A percentile compares a stretch with the other conserved stretches of the same genome.
Conservation (phyloP, 1,140 invertebrate genomes). For the Atopsyche davidsoni region DNA sequence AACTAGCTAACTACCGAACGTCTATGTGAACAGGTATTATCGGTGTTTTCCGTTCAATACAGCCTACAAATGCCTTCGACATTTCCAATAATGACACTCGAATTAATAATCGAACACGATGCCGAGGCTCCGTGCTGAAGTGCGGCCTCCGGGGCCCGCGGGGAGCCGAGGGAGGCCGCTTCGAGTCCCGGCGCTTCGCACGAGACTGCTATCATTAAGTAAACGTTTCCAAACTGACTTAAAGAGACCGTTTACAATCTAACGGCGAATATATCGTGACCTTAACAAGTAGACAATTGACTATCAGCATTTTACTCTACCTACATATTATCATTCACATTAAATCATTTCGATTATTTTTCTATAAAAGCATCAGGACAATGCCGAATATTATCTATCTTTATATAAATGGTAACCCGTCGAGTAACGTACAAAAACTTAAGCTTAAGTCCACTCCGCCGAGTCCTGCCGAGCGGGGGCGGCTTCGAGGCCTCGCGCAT, state of each 20-base stretch:
- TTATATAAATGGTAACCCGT: constrained; percentile 27
- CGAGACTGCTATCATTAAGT: constrained; percentile 22
- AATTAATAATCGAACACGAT: too few relatives aligned
- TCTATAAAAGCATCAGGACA: constrained; percentile 23
- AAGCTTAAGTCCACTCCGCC: constrained; percentile 7
- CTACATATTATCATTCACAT: constrained; percentile 21
- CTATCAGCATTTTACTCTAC: constrained; percentile 30
- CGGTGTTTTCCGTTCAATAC: constrained; percentile 4
- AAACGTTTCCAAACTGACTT: constrained; percentile 7
- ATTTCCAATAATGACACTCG: background rate
- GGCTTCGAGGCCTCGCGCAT: background rate
- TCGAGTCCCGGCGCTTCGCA: too few relatives aligned
- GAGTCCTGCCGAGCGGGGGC: constrained; percentile 8
- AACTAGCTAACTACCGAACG: constrained; percentile 25
- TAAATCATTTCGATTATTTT: constrained; percentile 11
- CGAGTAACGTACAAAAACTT: constrained; percentile 27
- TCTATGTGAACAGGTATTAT: constrained; percentile 22
- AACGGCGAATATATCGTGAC: constrained; percentile 25
- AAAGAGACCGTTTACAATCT: constrained; percentile 23
- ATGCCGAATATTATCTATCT: constrained; percentile 17
- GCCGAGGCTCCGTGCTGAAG: too few relatives aligned
- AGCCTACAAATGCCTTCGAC: constrained; percentile 4
- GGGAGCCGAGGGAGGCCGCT: too few relatives aligned
- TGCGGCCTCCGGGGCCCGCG: too few relatives aligned
- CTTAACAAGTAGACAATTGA: constrained; percentile 29